phyloP scores from a whole-genome alignment of 2,113 vertebrate species.

The Chaetodon auriga region DNA sequence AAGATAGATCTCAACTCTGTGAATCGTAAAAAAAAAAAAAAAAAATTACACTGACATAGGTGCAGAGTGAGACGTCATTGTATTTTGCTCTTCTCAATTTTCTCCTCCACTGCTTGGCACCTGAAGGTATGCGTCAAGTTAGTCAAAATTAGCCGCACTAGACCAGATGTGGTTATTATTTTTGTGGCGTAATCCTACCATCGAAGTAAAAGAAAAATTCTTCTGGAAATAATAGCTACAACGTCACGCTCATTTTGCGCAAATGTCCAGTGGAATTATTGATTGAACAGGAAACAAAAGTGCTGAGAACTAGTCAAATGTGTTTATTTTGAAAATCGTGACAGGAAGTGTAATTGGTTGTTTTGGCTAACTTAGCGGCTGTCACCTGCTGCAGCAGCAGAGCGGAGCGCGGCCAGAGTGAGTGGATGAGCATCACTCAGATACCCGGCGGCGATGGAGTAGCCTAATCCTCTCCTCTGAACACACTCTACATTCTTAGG shows the following conservation, averaged over 20 bases:
- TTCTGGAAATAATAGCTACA: neutral
- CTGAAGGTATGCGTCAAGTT: slow-evolving; percentile 33
- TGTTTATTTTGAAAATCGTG: slow-evolving; percentile 52
- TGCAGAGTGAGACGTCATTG: slow-evolving; percentile 37
- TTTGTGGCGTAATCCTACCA: no score
- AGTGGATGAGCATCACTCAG: neutral
- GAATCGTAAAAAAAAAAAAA: neutral
- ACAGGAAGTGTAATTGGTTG: slow-evolving; percentile 8
- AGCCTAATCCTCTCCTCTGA: neutral
- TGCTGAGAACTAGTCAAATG: fast-evolving
- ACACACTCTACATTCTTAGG: no score
- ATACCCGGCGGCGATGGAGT: neutral
- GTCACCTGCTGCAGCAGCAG: slow-evolving; percentile 68
- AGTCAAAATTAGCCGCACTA: neutral
- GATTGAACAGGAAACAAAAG: neutral
- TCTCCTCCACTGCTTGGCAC: neutral
- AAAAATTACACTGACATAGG: neutral
- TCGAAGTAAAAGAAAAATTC: neutral
- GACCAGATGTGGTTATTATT: neutral
- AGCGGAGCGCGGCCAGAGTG: slow-evolving; percentile 6
- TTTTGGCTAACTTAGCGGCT: neutral
- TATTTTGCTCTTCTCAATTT: neutral
- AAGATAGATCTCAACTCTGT: no score
- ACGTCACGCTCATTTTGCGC: neutral
- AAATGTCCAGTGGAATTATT: no score